Base-by-base conservation (phyloP, 2,113 vertebrate species). In the Gasterosteus nipponicus region DNA sequence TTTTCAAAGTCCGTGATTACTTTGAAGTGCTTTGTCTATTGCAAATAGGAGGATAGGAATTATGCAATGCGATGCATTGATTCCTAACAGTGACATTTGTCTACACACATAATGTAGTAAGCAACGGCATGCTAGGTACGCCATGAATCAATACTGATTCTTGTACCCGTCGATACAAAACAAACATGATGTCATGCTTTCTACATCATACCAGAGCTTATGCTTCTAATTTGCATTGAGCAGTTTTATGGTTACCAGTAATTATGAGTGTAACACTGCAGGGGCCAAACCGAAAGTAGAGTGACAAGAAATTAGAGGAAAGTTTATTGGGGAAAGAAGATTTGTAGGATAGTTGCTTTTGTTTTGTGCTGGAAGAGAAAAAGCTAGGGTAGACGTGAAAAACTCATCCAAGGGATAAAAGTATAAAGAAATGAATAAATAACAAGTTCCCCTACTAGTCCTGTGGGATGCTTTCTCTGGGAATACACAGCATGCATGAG, bases 281-380 rank as follows among this genome's bases (percentile, higher is more conserved):
- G 93, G 92, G 71, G 94, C 95, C 92, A 70, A 93, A 94, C 89
- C 92, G 94, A 69, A 93, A 94, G 89, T 92, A 94, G 89, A 94
- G 94, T 93, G 91, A 69, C 76, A 91, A 84, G 89, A 69, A 84
- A 89, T 93, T 80, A 91, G 85, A 14, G 88, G 79, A 76, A 65
- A 75, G 82, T 39, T 71, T 39, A 35, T 44, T 58, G 22, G 73
- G 68, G 84, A 91, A 91, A 19, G 89, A 90, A 22, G 90, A 87
- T 91, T 92, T 87, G 90, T 90, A 91, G 89, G 93, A 89, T 72
- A 94, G 89, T 63, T 2, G 90, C 73, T 77, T 73, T 83, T 89
- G 85, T 77, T 73, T 82, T 88, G 84, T 26, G 75, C 44, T 73
- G 92, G 56, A 95, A 86, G 79, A 92, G 92, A 90, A 82, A 92